Evolutionary conservation across 2,113 vertebrate genomes (phyloP).

Genomic region (Chroicocephalus ridibundus): DNA sequence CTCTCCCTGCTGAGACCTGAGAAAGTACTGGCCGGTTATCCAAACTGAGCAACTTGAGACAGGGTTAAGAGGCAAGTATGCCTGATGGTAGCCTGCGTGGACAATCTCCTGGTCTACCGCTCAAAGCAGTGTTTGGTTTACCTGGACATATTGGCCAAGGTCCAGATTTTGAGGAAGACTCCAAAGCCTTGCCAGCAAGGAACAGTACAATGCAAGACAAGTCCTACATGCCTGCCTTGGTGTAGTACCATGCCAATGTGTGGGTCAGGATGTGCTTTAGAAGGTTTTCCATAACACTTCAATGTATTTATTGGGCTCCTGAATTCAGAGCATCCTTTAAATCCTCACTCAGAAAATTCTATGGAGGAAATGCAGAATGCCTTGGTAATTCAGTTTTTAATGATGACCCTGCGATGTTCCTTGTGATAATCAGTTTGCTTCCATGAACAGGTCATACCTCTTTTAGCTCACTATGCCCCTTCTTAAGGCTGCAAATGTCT

Average conservation of each 20-base stretch:
- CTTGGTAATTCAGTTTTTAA: constrained; percentile 69
- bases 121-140: not conserved
- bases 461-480: constrained; percentile 29
- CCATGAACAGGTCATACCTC: constrained; percentile 33
- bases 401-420: constrained; percentile 59
- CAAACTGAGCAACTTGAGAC: not conserved
- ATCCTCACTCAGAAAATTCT: constrained; percentile 31
- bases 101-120: not conserved
- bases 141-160: not conserved
- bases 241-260: not conserved
- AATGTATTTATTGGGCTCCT: not conserved
- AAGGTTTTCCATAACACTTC: not conserved
- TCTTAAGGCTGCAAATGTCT: constrained; percentile 57
- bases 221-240: not conserved
- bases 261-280: constrained; percentile 12
- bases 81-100: not conserved
- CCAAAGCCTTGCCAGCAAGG: not conserved
- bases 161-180: not conserved
- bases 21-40: not conserved
- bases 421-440: constrained; percentile 66
- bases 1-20: not conserved
- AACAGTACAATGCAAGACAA: too few relatives aligned
- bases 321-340: constrained; percentile 30
- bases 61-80: not conserved
- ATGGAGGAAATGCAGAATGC: constrained; percentile 47